Evolutionary conservation across 2,888 invertebrate genomes (phyloP).

Genomic region (Germaria angustata): DNA sequence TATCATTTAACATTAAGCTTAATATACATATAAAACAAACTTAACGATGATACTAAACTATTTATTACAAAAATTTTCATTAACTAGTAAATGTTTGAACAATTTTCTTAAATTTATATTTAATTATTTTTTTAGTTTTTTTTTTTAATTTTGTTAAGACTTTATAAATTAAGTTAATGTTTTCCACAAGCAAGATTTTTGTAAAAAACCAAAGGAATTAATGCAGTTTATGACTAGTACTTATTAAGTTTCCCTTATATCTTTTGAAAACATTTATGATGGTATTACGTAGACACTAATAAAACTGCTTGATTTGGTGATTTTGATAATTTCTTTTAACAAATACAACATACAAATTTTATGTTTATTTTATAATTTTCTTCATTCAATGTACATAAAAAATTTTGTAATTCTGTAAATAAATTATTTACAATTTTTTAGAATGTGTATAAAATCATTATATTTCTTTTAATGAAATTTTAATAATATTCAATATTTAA

Average conservation of each 20-base stretch:
- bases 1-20: slow-evolving; percentile 10
- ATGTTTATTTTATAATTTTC: background rate
- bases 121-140: background rate
- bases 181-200: slow-evolving; percentile 6
- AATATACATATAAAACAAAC: slow-evolving; percentile 36
- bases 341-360: slow-evolving; percentile 60
- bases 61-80: background rate
- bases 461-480: slow-evolving; percentile 36
- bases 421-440: slow-evolving; percentile 8
- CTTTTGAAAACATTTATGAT: slow-evolving; percentile 48
- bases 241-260: slow-evolving; percentile 37
- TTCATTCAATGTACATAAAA: slow-evolving; percentile 1
- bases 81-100: slow-evolving; percentile 11
- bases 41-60: slow-evolving; percentile 32
- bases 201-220: background rate
- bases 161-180: slow-evolving; percentile 5
- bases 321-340: slow-evolving; percentile 28
- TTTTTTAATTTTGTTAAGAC: slow-evolving; percentile 19
- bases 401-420: slow-evolving; percentile 7
- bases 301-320: slow-evolving; percentile 45
- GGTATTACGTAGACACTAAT: slow-evolving; percentile 53
- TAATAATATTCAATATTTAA: slow-evolving; percentile 53
- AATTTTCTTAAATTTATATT: background rate
- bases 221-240: slow-evolving; percentile 65
- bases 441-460: background rate